Base-by-base conservation (phyloP, 1,140 invertebrate genomes). In the Drosophila navojoa region DNA sequence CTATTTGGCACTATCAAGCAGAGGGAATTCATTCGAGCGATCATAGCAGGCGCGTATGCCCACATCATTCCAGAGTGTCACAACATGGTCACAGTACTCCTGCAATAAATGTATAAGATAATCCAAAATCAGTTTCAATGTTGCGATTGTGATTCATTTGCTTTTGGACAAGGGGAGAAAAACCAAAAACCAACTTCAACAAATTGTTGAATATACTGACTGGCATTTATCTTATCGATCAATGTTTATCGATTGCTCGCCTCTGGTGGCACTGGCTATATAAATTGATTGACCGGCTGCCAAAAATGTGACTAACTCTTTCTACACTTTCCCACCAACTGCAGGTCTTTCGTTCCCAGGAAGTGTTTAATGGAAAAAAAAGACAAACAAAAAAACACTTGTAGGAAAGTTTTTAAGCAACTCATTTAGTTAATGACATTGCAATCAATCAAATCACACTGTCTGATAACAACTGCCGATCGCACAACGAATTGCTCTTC, bases 1-100 rank as follows among this genome's bases (percentile, higher is more conserved):
- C 95, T 97, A 97, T 94, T 96, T 95, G 10, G 96, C 96, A 79
- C 96, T 96, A 84, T 97, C 96, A 62, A 97, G 94, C 15, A 97
- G 91, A 85, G 96, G 95, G 80, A 95, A 97, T 92, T 97, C 96
- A 85, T 96, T 96, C 0, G 95, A 95, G 81, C 96, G 92, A 74
- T 93, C 92, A 75, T 94, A 96, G 73, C 95, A 95, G 75, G 95
- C 93, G 81, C 95, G 94, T 1, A 97, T 94, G 1, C 96, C 96
- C 29, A 91, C 91, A 90, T 96, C 95, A 10, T 91, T 91, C 95
- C 95, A 96, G 1, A 95, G 72, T 1, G 77, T 80, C 75, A 94
- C 92, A 0, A 95, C 94, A 79, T 95, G 93, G 64, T 95, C 93
- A 80, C 94, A 96, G 90, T 96, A 96, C 82, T 95, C 95, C 95